A percentile compares a stretch with the other conserved stretches of the same genome.
These are phyloP conservation scores for Netelia fuscicornis DNA, from an alignment of 2,888 invertebrate genomes.

Conservation along the genomic window DNA sequence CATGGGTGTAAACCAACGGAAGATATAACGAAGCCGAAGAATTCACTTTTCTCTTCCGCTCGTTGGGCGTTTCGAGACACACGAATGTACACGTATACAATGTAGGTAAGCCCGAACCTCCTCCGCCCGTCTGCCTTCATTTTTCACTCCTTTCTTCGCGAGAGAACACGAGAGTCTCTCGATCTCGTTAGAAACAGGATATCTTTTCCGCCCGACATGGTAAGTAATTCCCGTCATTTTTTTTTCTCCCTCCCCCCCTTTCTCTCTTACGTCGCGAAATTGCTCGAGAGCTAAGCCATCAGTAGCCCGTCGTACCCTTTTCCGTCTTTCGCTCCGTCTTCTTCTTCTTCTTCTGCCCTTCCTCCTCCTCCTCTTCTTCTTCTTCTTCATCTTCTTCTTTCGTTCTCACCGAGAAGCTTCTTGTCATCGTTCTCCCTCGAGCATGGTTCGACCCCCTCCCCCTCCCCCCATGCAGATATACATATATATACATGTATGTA, in stretches of 20 bases:
- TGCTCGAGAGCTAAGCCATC: constrained; percentile 67
- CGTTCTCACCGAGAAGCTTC: constrained; percentile 14
- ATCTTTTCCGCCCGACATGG: constrained; percentile 69
- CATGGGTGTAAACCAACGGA: constrained; percentile 31
- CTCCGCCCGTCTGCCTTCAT: constrained; percentile 66
- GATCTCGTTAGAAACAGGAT: constrained; percentile 77
- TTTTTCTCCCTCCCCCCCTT: constrained; percentile 49
- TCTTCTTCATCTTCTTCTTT: background rate
- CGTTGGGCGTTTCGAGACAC: constrained; percentile 13
- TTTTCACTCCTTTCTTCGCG: constrained; percentile 71
- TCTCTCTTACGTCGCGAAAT: constrained; percentile 66
- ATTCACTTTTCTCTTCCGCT: constrained; percentile 21
- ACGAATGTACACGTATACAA: constrained; percentile 26
- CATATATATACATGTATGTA: constrained; percentile 6
- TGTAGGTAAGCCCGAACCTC: constrained; percentile 40
- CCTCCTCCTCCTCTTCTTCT: background rate
- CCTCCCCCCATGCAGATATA: background rate
- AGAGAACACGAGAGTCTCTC: constrained; percentile 70
- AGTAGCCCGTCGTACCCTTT: constrained; percentile 55
- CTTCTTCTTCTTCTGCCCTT: constrained; percentile 31
- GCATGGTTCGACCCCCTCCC: background rate
- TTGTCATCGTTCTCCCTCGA: constrained; percentile 35
- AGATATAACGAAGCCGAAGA: constrained; percentile 22
- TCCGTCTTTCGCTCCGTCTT: constrained; percentile 45
- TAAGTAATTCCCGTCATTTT: constrained; percentile 72